Percentiles rank a stretch among this genome's conserved stretches.
Conservation (phyloP, 2,113 vertebrate genomes). For the Megatriorchis doriae region DNA sequence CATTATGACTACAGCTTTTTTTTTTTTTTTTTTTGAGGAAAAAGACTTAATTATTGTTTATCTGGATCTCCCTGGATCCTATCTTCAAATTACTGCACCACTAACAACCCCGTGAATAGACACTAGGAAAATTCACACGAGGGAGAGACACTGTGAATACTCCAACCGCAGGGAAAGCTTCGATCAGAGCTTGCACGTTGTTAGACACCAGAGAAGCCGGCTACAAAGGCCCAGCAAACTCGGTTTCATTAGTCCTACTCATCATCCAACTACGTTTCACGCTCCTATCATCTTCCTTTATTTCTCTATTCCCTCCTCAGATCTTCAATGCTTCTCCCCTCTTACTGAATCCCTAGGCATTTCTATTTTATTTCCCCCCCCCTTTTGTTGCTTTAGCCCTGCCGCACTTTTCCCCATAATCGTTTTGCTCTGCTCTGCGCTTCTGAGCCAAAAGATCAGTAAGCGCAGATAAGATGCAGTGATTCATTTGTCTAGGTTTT, state of each 20-base stretch:
- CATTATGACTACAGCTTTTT: background rate
- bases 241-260: background rate
- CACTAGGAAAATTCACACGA: background rate
- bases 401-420: background rate
- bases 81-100: background rate
- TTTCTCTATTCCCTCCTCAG: background rate
- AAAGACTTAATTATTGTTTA: background rate
- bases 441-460: background rate
- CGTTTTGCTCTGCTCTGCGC: background rate
- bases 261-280: background rate
- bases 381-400: background rate
- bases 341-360: background rate
- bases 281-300: background rate
- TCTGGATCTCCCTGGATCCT: background rate
- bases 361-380: background rate
- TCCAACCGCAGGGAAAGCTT: background rate
- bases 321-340: background rate
- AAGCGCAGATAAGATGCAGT: background rate
- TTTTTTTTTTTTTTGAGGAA: background rate
- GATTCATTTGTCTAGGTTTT: background rate
- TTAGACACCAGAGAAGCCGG: background rate
- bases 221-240: background rate
- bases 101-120: background rate
- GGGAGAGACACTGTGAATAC: background rate
- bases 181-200: accelerated